Conservation (phyloP, 2,797 vertebrate species). For the Chanos chanos region DNA sequence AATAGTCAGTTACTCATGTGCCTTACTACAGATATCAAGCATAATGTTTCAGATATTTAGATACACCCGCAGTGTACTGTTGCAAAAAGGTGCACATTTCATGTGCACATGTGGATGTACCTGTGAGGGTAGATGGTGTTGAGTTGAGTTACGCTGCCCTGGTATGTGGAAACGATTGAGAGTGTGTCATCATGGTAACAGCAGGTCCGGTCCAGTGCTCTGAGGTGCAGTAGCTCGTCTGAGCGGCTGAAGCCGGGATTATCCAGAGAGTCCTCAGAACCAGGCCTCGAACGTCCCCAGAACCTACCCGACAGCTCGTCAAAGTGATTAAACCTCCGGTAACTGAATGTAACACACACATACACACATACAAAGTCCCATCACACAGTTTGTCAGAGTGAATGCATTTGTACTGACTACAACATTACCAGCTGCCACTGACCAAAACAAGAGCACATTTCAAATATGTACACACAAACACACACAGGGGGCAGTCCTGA, state of each 20-base stretch:
- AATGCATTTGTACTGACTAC: conserved; percentile 42
- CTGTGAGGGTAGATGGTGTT: conserved; percentile 74
- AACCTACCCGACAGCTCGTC: conserved; percentile 84
- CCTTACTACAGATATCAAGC: too few relatives aligned
- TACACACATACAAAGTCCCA: conserved; percentile 8
- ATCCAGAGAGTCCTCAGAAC: conserved; percentile 79
- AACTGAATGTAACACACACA: conserved; percentile 66
- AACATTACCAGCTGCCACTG: conserved; percentile 10
- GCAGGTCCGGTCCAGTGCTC: conserved; percentile 74
- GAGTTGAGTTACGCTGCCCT: conserved; percentile 63
- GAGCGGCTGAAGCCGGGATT: conserved; percentile 84
- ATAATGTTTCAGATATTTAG: too few relatives aligned
- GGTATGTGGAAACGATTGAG: conserved; percentile 61
- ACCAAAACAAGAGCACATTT: too few relatives aligned
- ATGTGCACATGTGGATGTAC: too few relatives aligned
- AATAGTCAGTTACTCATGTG: too few relatives aligned
- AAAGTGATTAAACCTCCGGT: conserved; percentile 86
- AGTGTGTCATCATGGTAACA: conserved; percentile 76
- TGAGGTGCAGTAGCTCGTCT: conserved; percentile 81
- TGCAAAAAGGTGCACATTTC: too few relatives aligned
- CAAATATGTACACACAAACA: neutral
- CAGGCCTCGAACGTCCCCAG: conserved; percentile 79
- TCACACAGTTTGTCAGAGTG: neutral
- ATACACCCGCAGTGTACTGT: too few relatives aligned
- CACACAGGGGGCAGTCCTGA: neutral